Conservation (phyloP, 2,113 vertebrate species). For the Hippopotamus amphibius region DNA sequence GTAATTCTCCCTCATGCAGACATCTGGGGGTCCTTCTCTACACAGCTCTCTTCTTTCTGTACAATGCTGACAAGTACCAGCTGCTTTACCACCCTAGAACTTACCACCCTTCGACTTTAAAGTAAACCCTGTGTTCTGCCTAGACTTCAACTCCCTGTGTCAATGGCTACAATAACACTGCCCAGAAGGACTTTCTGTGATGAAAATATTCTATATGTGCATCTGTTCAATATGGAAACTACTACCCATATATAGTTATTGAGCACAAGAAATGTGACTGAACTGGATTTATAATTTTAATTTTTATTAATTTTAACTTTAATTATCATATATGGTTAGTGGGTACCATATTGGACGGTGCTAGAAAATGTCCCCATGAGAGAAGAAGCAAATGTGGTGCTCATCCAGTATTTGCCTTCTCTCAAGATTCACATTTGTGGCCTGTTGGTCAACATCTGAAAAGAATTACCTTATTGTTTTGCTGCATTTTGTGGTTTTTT, state of each 20-base stretch:
- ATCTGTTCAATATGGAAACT: background rate
- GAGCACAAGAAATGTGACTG: background rate
- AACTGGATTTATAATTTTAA: background rate
- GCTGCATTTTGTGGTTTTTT: no score
- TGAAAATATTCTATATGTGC: background rate
- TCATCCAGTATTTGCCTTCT: background rate
- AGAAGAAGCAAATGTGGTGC: background rate
- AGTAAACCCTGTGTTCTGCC: background rate
- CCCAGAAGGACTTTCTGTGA: background rate
- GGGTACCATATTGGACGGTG: background rate
- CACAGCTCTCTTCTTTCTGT: background rate
- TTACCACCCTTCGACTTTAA: background rate
- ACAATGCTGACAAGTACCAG: background rate
- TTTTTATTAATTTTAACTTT: background rate
- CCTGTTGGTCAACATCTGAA: background rate
- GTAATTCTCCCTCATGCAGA: background rate
- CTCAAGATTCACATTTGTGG: background rate
- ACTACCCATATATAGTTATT: background rate
- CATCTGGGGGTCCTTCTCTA: background rate
- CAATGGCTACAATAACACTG: no score
- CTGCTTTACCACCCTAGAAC: background rate
- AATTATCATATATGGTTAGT: background rate
- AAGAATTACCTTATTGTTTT: background rate
- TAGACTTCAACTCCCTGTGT: background rate
- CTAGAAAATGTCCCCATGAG: background rate